A percentile compares a stretch with the other conserved stretches of the same genome.
These are phyloP conservation scores for Drosophila lacertosa DNA, from an alignment of 1,140 invertebrate genomes.

Conservation along the genomic window DNA sequence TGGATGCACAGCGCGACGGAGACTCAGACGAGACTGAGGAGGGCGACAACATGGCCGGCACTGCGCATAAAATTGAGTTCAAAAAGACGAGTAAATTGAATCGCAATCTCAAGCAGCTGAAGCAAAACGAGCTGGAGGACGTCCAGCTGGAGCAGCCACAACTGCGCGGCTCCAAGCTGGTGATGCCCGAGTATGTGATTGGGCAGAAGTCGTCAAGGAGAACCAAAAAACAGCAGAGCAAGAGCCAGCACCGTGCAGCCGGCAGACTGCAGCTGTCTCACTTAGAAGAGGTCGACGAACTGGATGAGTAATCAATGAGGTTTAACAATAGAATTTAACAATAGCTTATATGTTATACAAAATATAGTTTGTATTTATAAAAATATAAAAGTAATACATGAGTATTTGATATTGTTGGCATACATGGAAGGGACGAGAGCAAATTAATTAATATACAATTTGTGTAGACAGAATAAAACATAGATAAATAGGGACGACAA, in stretches of 20 bases:
- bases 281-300: constrained; percentile 86
- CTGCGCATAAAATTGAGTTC: constrained; percentile 85
- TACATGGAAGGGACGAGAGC: constrained; percentile 9
- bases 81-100: constrained; percentile 82
- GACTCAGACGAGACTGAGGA: constrained; percentile 44
- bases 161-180: constrained; percentile 88
- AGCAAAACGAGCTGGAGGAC: constrained; percentile 70
- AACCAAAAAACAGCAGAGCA: constrained; percentile 45
- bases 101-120: constrained; percentile 67
- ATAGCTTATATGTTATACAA: constrained; percentile 10
- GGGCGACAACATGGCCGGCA: constrained; percentile 44
- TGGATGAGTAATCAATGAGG: constrained; percentile 41
- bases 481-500: constrained; percentile 8
- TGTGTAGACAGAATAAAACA: constrained; percentile 15
- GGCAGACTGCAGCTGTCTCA: constrained; percentile 87
- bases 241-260: constrained; percentile 63
- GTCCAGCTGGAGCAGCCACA: constrained; percentile 84
- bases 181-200: constrained; percentile 93
- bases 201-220: constrained; percentile 86
- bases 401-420: constrained; percentile 37
- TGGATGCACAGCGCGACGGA: constrained; percentile 86
- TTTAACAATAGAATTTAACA: neutral
- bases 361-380: constrained; percentile 31
- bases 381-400: constrained; percentile 16
- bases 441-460: constrained; percentile 31